phyloP scores from a whole-genome alignment of 1,140 invertebrate genomes.

The Hypothenemus hampei region DNA sequence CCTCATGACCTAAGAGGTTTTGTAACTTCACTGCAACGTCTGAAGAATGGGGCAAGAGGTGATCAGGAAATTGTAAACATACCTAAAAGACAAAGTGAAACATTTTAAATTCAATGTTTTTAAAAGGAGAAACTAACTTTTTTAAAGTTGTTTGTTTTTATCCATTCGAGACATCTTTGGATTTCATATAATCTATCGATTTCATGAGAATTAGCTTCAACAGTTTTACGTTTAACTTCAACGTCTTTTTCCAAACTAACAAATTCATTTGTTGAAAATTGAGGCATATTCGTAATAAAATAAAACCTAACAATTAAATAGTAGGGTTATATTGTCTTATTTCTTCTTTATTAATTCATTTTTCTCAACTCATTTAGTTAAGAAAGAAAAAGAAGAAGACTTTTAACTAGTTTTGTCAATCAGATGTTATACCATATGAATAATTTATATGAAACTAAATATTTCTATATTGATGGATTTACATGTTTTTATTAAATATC shows the following conservation, averaged over 20 bases:
- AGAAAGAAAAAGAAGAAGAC: no score
- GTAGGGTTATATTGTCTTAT: background rate
- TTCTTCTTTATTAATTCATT: background rate
- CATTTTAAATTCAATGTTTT: conserved; percentile 2
- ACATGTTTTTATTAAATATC: no score
- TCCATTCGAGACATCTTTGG: conserved; percentile 59
- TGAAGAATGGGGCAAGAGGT: conserved; percentile 66
- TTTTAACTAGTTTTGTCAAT: no score
- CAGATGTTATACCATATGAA: no score
- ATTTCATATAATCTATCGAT: conserved; percentile 39
- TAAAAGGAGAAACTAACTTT: conserved; percentile 56
- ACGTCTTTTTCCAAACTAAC: conserved; percentile 40
- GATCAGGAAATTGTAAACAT: conserved; percentile 88
- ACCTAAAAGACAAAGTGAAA: conserved; percentile 54
- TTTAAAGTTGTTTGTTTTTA: conserved; percentile 56
- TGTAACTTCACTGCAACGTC: conserved; percentile 62
- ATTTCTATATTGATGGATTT: no score
- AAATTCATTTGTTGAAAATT: conserved; percentile 39
- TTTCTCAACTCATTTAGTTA: no score
- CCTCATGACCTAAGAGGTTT: conserved; percentile 51
- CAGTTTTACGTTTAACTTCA: conserved; percentile 16
- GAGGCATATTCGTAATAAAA: conserved; percentile 27
- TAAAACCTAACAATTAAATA: background rate
- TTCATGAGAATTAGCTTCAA: conserved; percentile 26
- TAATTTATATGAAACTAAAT: no score